phyloP scores from a whole-genome alignment of 2,113 vertebrate genomes.

The Cyanoramphus novaezelandiae region DNA sequence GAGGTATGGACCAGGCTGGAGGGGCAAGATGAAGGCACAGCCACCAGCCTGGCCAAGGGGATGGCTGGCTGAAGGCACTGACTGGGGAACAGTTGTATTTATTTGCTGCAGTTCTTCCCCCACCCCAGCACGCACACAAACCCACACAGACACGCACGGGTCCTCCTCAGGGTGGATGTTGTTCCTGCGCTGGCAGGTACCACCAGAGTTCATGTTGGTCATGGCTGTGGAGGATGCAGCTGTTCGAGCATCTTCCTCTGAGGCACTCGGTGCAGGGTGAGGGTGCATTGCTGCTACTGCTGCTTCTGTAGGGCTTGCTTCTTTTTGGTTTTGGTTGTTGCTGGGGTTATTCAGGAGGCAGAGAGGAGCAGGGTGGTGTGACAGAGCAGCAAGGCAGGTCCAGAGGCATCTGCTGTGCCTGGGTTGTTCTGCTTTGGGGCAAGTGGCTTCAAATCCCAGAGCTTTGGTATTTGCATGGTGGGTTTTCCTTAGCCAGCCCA shows the following conservation, averaged over 20 bases:
- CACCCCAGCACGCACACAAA: not conserved
- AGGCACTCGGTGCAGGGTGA: not conserved
- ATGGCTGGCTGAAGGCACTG: accelerated
- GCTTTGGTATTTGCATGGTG: not conserved
- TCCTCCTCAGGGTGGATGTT: not conserved
- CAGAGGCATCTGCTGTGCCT: not conserved
- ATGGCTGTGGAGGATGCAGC: not conserved
- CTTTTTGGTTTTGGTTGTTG: not conserved
- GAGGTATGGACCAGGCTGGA: not conserved
- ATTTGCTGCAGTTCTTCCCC: not conserved
- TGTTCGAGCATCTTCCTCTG: not conserved
- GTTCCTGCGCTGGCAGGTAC: not conserved
- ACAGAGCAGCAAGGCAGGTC: not conserved
- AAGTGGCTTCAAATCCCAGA: not conserved
- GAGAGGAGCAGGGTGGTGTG: not conserved
- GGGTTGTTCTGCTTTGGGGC: not conserved
- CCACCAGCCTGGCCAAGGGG: not conserved
- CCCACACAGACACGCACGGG: not conserved
- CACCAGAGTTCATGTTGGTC: not conserved
- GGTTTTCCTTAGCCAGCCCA: not conserved
- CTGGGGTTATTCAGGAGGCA: not conserved
- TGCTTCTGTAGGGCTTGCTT: not conserved
- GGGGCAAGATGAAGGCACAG: not conserved
- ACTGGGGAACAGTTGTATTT: not conserved
- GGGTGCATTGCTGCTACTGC: not conserved